These are phyloP conservation scores for Drosophila eohydei DNA, from an alignment of 2,888 invertebrate species.

Conservation along the genomic window DNA sequence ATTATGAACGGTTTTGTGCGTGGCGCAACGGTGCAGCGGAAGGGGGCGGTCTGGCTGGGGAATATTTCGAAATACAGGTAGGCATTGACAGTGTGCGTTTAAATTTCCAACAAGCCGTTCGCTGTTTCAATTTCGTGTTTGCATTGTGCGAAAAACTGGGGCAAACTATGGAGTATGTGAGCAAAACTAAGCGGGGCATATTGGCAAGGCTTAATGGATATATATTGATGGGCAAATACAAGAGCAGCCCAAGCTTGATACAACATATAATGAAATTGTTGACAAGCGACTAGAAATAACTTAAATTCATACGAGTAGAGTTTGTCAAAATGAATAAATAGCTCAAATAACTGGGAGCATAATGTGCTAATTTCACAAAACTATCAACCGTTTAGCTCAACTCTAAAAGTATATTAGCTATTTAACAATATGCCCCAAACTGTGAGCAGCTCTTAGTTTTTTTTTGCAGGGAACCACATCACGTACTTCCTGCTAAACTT, in stretches of 20 bases:
- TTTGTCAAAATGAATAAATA: conserved; percentile 6
- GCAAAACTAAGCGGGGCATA: neutral
- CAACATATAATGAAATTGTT: conserved; percentile 4
- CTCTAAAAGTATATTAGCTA: conserved; percentile 6
- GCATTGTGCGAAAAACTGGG: conserved; percentile 39
- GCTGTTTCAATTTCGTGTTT: conserved; percentile 62
- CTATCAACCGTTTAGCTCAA: neutral
- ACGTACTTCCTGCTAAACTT: conserved; percentile 66
- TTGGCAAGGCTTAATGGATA: neutral
- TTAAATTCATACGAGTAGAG: neutral
- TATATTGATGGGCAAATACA: conserved; percentile 11
- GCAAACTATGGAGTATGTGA: conserved; percentile 28
- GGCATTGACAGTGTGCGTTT: conserved; percentile 60
- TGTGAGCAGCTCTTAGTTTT: neutral
- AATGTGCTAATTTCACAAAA: neutral
- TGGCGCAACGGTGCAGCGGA: conserved; percentile 24
- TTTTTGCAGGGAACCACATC: conserved; percentile 39
- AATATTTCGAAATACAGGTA: conserved; percentile 49
- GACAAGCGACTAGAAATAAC: neutral
- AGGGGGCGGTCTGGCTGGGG: conserved; percentile 1
- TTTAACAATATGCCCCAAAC: neutral
- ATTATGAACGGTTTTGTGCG: conserved; percentile 78
- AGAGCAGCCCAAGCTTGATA: neutral
- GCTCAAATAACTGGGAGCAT: neutral
- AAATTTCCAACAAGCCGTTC: conserved; percentile 52